phyloP scores from a whole-genome alignment of 2,113 vertebrate species.

The Nicator chloris region DNA sequence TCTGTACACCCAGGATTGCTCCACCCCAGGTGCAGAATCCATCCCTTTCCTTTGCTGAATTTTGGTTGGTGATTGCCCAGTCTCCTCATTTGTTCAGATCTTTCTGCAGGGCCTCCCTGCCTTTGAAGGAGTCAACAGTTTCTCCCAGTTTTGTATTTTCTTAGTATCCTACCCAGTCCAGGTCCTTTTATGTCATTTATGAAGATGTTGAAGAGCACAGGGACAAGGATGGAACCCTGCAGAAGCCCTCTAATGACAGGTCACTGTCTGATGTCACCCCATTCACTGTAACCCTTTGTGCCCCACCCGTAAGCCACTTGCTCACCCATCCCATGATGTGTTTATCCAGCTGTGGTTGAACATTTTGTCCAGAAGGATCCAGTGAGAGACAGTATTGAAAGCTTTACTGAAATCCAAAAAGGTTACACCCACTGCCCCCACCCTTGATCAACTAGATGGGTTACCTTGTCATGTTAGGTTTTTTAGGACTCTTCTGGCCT shows the following conservation, averaged over 20 bases:
- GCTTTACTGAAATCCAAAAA: neutral
- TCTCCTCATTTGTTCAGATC: neutral
- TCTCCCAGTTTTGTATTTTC: neutral
- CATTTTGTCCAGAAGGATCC: neutral
- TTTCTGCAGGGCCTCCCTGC: neutral
- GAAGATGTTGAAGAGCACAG: neutral
- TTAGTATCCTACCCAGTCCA: neutral
- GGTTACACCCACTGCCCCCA: neutral
- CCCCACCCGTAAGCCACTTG: neutral
- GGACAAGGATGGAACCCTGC: neutral
- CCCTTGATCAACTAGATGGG: neutral
- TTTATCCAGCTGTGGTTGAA: neutral
- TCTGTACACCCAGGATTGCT: neutral
- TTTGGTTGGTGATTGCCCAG: neutral
- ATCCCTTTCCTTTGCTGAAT: neutral
- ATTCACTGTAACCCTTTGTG: neutral
- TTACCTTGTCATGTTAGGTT: neutral
- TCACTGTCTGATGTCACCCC: neutral
- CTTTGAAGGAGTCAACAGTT: neutral
- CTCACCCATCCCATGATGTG: neutral
- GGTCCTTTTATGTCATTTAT: neutral
- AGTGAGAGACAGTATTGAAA: neutral
- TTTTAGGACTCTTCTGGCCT: neutral
- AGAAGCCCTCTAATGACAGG: neutral
- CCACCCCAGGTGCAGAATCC: neutral